phyloP scores from a whole-genome alignment of 2,888 invertebrate genomes.

The Atherix ibis region DNA sequence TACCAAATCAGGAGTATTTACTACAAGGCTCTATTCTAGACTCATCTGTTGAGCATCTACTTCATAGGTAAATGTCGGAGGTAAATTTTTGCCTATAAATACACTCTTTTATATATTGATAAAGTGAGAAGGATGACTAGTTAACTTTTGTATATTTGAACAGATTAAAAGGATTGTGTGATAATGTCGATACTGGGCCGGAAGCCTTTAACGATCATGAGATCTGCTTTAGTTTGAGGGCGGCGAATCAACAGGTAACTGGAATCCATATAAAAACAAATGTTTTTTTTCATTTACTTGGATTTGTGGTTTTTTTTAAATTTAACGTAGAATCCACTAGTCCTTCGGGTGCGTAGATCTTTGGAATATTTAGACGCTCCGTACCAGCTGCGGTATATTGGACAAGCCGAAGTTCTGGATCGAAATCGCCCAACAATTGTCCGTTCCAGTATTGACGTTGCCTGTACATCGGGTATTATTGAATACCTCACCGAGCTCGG shows the following conservation, averaged over 20 bases:
- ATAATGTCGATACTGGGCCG: constrained; percentile 78
- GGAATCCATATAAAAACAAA: too few relatives aligned
- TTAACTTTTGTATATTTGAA: too few relatives aligned
- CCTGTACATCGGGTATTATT: constrained; percentile 75
- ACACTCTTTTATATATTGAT: too few relatives aligned
- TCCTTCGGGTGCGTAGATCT: constrained; percentile 69
- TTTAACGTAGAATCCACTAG: too few relatives aligned
- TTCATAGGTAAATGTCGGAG: too few relatives aligned
- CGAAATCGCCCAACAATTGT: constrained; percentile 80
- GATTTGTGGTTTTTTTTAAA: too few relatives aligned
- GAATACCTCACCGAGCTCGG: constrained; percentile 88
- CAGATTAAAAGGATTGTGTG: constrained; percentile 80
- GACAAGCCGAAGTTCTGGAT: constrained; percentile 79
- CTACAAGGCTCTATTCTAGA: constrained; percentile 89
- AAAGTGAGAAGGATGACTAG: too few relatives aligned
- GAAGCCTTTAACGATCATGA: constrained; percentile 91
- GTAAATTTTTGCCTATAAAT: too few relatives aligned
- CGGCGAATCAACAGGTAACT: constrained; percentile 45
- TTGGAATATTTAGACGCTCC: constrained; percentile 46
- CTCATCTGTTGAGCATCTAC: constrained; percentile 73
- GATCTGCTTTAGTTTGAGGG: constrained; percentile 69
- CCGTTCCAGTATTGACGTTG: constrained; percentile 82
- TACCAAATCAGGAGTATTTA: constrained; percentile 86
- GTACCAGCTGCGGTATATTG: constrained; percentile 82
- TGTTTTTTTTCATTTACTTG: too few relatives aligned